These are phyloP conservation scores for Nicator chloris DNA, from an alignment of 2,113 vertebrate species.

Conservation along the genomic window DNA sequence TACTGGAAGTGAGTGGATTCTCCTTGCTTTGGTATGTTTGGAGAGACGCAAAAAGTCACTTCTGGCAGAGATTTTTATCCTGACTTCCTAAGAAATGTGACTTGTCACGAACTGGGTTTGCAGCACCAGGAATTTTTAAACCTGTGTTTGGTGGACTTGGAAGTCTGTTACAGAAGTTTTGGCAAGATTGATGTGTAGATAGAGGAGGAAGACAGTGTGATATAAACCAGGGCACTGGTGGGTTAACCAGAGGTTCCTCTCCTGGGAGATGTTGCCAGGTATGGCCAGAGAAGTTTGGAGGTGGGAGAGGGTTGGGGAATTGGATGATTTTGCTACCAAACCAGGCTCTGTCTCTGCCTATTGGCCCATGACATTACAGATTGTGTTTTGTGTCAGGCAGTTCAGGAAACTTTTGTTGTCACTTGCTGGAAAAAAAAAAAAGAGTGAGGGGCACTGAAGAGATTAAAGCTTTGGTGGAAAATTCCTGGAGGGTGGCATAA, in stretches of 20 bases:
- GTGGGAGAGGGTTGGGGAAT: not conserved
- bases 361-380: fast-evolving
- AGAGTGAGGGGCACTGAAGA: not conserved
- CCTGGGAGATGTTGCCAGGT: not conserved
- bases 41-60: not conserved
- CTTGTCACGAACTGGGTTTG: not conserved
- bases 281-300: not conserved
- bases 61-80: not conserved
- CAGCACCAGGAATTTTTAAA: not conserved
- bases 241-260: not conserved
- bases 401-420: constrained; percentile 35
- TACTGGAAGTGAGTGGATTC: not conserved
- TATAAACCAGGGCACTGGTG: not conserved
- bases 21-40: not conserved
- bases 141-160: not conserved
- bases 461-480: constrained; percentile 39
- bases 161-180: not conserved
- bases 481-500: not conserved
- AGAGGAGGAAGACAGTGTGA: not conserved
- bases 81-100: not conserved
- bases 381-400: not conserved
- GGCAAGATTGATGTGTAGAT: not conserved
- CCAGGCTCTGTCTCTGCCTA: not conserved
- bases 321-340: not conserved
- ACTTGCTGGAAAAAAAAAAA: not conserved